A percentile compares a stretch with the other conserved stretches of the same genome.
Evolutionary conservation across 1,140 invertebrate genomes (phyloP).

Genomic region (Drosophila kikkawai): DNA sequence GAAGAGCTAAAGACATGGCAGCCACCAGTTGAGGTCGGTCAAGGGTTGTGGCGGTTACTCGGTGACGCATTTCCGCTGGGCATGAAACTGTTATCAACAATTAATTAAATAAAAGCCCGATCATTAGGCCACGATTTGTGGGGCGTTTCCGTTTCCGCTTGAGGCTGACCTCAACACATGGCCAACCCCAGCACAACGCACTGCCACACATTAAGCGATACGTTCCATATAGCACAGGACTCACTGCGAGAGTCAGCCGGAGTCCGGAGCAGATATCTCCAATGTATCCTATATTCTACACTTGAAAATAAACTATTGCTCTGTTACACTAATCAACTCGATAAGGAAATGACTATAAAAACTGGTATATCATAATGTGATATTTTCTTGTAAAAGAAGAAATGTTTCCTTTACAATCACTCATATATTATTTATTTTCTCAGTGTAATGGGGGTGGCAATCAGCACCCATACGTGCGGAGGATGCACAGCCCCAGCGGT

Average conservation of each 20-base stretch:
- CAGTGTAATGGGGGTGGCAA: constrained; percentile 43
- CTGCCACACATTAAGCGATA: constrained; percentile 58
- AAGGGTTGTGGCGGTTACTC: not conserved
- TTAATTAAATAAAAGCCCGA: constrained; percentile 79
- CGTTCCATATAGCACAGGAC: constrained; percentile 36
- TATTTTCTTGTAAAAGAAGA: not conserved
- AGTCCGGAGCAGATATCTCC: constrained; percentile 20
- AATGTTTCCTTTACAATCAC: not conserved
- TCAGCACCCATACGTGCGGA: constrained; percentile 25
- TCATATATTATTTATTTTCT: not conserved
- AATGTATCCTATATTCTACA: not conserved
- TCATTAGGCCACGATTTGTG: constrained; percentile 82
- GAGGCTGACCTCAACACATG: constrained; percentile 34
- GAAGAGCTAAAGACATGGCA: not conserved
- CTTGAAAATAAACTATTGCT: not conserved
- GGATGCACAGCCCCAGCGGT: constrained; percentile 13
- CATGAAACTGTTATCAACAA: constrained; percentile 77
- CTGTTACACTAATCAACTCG: not conserved
- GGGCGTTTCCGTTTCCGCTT: constrained; percentile 71
- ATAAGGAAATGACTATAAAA: not conserved
- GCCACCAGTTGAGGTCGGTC: constrained; percentile 10
- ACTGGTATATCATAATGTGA: not conserved
- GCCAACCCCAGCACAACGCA: constrained; percentile 13
- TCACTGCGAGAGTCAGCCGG: not conserved
- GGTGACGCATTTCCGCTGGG: constrained; percentile 47